phyloP scores from a whole-genome alignment of 1,140 invertebrate species.

The Hetaerina americana region DNA sequence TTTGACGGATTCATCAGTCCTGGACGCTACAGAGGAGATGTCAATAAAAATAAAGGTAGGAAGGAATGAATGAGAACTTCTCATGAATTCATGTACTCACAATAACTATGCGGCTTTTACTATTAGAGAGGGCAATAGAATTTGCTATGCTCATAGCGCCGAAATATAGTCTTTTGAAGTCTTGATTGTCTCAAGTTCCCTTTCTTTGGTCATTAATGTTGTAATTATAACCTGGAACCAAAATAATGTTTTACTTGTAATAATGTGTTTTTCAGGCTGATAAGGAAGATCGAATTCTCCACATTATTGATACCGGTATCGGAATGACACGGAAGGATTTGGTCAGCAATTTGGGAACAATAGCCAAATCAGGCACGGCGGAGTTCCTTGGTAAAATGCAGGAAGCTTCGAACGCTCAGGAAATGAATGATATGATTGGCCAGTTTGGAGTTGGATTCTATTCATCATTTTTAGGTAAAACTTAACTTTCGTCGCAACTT shows the following conservation, averaged over 20 bases:
- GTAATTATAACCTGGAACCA: no score
- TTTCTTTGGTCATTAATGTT: no score
- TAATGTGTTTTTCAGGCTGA: constrained; percentile 47
- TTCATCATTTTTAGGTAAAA: constrained; percentile 79
- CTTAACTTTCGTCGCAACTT: background rate
- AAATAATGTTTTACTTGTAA: constrained; percentile 2
- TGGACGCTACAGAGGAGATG: constrained; percentile 69
- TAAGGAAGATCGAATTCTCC: constrained; percentile 85
- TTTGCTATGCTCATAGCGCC: no score
- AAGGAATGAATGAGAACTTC: no score
- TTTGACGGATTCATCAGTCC: constrained; percentile 67
- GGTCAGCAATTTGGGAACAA: constrained; percentile 94
- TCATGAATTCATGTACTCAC: no score
- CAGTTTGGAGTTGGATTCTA: constrained; percentile 99
- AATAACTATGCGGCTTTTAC: no score
- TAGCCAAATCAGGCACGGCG: constrained; percentile 97
- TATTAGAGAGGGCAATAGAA: no score
- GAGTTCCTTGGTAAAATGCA: constrained; percentile 94
- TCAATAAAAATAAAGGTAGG: constrained; percentile 79
- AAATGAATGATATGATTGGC: constrained; percentile 77
- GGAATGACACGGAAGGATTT: constrained; percentile 96
- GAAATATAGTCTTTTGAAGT: no score
- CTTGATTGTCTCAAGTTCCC: no score
- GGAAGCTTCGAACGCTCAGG: constrained; percentile 44
- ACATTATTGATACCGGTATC: constrained; percentile 93